Conservation (phyloP, 2,888 invertebrate species). For the Thalpophila matura region DNA sequence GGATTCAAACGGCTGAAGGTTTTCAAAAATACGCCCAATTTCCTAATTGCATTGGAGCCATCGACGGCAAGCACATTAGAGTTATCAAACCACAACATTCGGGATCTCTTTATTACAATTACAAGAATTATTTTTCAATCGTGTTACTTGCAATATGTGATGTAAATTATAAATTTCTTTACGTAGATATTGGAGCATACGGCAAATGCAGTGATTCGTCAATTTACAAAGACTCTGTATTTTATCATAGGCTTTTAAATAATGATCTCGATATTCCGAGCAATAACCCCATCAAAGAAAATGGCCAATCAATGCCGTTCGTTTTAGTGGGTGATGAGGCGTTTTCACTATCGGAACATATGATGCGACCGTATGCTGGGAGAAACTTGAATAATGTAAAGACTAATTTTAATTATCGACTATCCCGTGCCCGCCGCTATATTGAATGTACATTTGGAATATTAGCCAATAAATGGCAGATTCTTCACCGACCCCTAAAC, state of each 20-base stretch:
- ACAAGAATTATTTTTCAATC: conserved; percentile 49
- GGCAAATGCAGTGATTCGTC: conserved; percentile 36
- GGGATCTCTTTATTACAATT: conserved; percentile 46
- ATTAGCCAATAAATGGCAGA: conserved; percentile 11
- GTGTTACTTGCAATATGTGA: conserved; percentile 49
- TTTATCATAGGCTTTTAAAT: conserved; percentile 31
- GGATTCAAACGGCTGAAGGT: no score
- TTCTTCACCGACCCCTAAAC: conserved; percentile 6
- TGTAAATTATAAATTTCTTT: conserved; percentile 43
- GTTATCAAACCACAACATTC: conserved; percentile 23
- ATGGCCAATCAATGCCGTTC: conserved; percentile 29
- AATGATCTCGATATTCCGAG: conserved; percentile 33
- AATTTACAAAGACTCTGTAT: conserved; percentile 26
- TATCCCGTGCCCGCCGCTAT: no score
- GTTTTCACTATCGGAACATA: conserved; percentile 37
- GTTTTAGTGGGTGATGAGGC: conserved; percentile 48
- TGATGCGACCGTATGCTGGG: conserved; percentile 38
- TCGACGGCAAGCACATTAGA: conserved; percentile 25
- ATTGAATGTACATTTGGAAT: no score
- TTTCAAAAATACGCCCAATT: no score
- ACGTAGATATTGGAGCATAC: conserved; percentile 42
- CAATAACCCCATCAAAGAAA: conserved; percentile 21
- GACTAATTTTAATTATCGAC: no score
- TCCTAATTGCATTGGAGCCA: no score
- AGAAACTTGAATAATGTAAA: conserved; percentile 32